Evolutionary conservation across 2,797 vertebrate species (phyloP), one percentile per base, ranked within the genome.

Genomic region (Naso thynnoides): DNA sequence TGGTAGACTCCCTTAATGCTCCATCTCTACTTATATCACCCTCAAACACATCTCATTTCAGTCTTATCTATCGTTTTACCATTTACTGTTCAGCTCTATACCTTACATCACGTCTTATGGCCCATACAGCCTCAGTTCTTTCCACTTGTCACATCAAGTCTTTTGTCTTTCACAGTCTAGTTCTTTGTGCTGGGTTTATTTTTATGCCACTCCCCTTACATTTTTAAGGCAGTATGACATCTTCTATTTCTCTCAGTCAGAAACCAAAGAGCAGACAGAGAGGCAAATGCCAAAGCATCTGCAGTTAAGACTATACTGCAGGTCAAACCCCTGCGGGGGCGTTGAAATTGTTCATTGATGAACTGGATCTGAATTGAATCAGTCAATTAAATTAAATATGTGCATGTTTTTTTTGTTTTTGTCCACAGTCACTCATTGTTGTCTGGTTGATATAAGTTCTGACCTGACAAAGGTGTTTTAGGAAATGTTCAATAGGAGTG

Each of bases 1-100:
- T 81, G 84, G 76, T 82, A 61, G 79, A 70, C 70, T 82, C 76
- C 62, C 67, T n/a, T 73, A 82, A 71, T 65, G 78, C 81, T 84
- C 50, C 21, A 24, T 73, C 60, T 83, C 57, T 54, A 57, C 65
- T 76, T 74, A 59, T 68, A 62, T 69, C n/a, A 53, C 41, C 56
- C 69, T 70, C 69, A 73, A 66, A 59, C 56, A 45, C 67, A 70
- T 79, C 82, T 78, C 56, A 82, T 86, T 85, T 80, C 73, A 66
- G 44, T 49, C 27, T 73, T 48, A 68, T 76, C 73, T 70, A 31
- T 68, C 6, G 16, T 76, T 81, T 79, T 27, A 74, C 6, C 50
- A 36, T 78, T 62, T 70, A 47, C 41, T 41, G 53, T 68, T 23
- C 54, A 45, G 54, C 24, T 44, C 44, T 64, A 13, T 53, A 39